Base-by-base conservation (phyloP, 2,113 vertebrate genomes). In the Hippotragus niger region DNA sequence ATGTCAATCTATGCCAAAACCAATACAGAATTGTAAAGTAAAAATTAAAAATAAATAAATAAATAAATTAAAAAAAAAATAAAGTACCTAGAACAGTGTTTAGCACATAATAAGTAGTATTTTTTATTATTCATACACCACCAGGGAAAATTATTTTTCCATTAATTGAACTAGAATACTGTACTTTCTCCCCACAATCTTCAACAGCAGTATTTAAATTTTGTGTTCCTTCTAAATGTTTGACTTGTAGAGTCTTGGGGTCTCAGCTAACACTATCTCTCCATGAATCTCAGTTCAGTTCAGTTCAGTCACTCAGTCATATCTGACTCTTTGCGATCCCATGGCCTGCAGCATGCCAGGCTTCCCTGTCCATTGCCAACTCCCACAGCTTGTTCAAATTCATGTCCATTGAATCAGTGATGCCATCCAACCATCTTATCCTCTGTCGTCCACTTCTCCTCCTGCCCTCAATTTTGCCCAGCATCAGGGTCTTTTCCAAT, bases 161-260 rank as follows among this genome's bases (percentile, higher is more conserved):
- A 2, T 52, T 81, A 52, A 74, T 1, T 82, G 76, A 93, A 60
- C 58, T 57, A 88, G 64, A 92, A 93, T 40, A 80, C 27, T 17
- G 27, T 47, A 43, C 10, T 80, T 93, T 93, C 50, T 93, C 62
- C 88, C 45, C 60, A 71, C 13, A 78, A 47, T 8, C 3, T 85
- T 95, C 55, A 33, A 71, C 5, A 53, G 55, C 29, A 86, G 71
- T 57, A 95, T 92, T 93, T 92, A 91, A 88, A 95, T 90, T 55
- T 78, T 71, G 17, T 5, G 47, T 91, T 94, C 45, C 40, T 60
- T 60, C 23, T 85, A 45, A 89, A 64, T 11, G 21, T 36, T 7
- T 47, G 17, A 45, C 36, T 67, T 82, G 53, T 88, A n/a, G 31
- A 80, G 6, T 74, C 58, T 52, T 23, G 21, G 15, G 17, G 60